These are phyloP conservation scores for Drosophila seclusa DNA, from an alignment of 2,888 invertebrate species.

Conservation along the genomic window DNA sequence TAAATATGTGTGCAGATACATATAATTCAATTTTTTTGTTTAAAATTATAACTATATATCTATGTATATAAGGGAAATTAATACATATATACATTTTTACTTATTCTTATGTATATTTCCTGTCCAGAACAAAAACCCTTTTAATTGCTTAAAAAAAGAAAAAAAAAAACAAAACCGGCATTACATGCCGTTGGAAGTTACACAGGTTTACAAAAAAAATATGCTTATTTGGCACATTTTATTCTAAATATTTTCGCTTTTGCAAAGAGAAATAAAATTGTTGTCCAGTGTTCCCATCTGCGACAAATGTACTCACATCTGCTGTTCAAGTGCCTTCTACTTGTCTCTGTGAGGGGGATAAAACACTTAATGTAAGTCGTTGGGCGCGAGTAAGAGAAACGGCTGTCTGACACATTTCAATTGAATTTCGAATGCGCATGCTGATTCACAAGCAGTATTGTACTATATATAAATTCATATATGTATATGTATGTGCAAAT, in stretches of 20 bases:
- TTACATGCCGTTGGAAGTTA: not conserved
- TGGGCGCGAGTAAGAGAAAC: conserved; percentile 51
- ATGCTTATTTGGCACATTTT: not conserved
- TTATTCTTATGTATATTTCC: not conserved
- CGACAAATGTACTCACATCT: conserved; percentile 32
- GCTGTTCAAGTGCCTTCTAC: conserved; percentile 29
- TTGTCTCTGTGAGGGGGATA: not conserved
- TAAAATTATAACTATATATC: not conserved
- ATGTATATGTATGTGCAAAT: not conserved
- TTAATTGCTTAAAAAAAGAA: not conserved
- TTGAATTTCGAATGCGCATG: conserved; percentile 60
- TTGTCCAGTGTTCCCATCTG: conserved; percentile 5
- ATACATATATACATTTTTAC: not conserved
- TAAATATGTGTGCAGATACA: not conserved
- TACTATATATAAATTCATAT: conserved; percentile 9
- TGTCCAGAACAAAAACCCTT: not conserved
- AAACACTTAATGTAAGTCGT: conserved; percentile 39
- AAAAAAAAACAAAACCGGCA: not conserved
- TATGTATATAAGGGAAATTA: not conserved
- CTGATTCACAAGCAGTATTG: conserved; percentile 4
- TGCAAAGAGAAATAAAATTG: not conserved
- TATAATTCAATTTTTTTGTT: not conserved
- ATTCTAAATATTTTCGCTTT: not conserved
- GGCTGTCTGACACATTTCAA: conserved; percentile 71
- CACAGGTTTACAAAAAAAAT: not conserved